phyloP scores from a whole-genome alignment of 2,888 invertebrate genomes.

The Acanthopleura granulata region DNA sequence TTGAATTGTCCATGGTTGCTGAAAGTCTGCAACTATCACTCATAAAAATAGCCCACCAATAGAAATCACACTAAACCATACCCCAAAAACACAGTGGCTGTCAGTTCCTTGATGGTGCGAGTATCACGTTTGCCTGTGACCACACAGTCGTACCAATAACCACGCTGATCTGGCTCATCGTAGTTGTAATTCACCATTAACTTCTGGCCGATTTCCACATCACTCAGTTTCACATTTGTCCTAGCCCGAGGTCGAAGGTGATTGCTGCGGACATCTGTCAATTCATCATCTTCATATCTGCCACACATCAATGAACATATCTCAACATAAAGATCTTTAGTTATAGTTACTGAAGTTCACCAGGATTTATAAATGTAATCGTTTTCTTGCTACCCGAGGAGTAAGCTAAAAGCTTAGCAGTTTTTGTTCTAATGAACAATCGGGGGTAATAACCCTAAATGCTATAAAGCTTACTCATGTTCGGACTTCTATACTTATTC shows the following conservation, averaged over 20 bases:
- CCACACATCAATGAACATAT: background rate
- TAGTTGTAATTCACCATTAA: slow-evolving; percentile 84
- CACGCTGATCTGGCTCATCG: slow-evolving; percentile 77
- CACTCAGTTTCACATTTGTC: slow-evolving; percentile 72
- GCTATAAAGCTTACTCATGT: too few relatives aligned
- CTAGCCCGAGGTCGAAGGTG: slow-evolving; percentile 79
- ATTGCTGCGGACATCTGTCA: slow-evolving; percentile 56
- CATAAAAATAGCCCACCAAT: background rate
- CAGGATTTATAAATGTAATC: too few relatives aligned
- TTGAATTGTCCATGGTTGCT: too few relatives aligned
- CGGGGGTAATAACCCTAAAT: too few relatives aligned
- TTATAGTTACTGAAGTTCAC: too few relatives aligned
- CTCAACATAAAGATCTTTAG: background rate
- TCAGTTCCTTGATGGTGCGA: slow-evolving; percentile 59
- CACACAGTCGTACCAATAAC: slow-evolving; percentile 77
- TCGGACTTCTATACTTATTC: too few relatives aligned
- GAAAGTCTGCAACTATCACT: too few relatives aligned
- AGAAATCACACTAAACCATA: slow-evolving; percentile 34
- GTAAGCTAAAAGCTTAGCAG: too few relatives aligned
- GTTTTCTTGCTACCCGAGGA: too few relatives aligned
- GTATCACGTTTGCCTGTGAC: slow-evolving; percentile 61
- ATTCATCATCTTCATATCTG: slow-evolving; percentile 63
- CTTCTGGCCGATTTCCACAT: slow-evolving; percentile 75
- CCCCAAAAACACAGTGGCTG: slow-evolving; percentile 67
- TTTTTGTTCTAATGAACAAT: too few relatives aligned